Conservation (phyloP, 92 coral and sea anemone species). For the Metridium senile region DNA sequence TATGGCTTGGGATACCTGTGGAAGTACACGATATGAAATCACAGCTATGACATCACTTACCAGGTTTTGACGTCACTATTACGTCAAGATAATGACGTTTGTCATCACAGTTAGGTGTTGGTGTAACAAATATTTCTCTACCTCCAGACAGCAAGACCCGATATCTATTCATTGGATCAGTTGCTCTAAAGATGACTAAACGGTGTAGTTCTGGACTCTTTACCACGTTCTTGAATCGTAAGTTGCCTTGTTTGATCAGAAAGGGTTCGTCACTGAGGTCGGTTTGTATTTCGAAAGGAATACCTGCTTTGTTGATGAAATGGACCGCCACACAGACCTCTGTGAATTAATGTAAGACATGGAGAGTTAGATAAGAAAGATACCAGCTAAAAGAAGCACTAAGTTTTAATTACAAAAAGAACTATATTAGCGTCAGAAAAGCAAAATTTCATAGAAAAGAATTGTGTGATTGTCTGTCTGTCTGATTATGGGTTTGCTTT, state of each 20-base stretch:
- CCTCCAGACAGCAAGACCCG: constrained; percentile 32
- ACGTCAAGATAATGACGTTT: not conserved
- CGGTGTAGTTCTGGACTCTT: constrained; percentile 52
- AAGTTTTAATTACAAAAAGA: too few relatives aligned
- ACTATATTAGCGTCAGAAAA: too few relatives aligned
- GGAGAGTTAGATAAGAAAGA: not conserved
- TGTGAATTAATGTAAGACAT: not conserved
- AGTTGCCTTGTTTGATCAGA: constrained; percentile 32
- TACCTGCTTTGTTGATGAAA: constrained; percentile 40
- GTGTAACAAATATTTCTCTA: constrained; percentile 13
- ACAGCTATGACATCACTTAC: constrained; percentile 8
- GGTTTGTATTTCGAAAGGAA: constrained; percentile 37
- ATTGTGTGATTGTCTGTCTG: too few relatives aligned
- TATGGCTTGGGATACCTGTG: too few relatives aligned
- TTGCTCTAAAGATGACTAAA: constrained; percentile 36
- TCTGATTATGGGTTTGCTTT: too few relatives aligned
- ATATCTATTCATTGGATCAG: constrained; percentile 29
- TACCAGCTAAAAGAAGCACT: too few relatives aligned
- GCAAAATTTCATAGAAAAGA: too few relatives aligned
- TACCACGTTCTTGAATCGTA: constrained; percentile 37
- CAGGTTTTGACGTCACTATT: constrained; percentile 34
- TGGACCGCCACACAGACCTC: constrained; percentile 46
- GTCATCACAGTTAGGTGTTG: constrained; percentile 16
- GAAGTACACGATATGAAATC: too few relatives aligned
- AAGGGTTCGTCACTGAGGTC: constrained; percentile 42